Evolutionary conservation across 2,888 invertebrate species (phyloP), one percentile per base, ranked within the genome.

Genomic region (Lithophane ornitopus): DNA sequence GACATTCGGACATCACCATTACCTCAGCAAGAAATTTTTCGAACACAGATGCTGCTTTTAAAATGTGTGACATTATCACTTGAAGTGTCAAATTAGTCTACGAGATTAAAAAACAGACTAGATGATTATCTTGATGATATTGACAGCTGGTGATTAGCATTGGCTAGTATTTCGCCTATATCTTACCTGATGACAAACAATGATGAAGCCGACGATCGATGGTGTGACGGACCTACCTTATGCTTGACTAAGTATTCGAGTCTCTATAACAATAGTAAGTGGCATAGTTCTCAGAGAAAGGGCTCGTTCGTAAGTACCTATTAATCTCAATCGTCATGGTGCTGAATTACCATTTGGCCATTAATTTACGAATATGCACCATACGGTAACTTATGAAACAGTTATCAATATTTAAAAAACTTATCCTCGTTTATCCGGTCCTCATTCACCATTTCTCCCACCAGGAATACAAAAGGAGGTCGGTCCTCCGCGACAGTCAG

Each of bases 381-480:
- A 9, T 63, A 41, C n/a, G 62, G 44, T 46, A 19, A 49, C 19
- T 7, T 2, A 49, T 49, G 19, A 49, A 49, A 19, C 49, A 19
- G 19, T 8, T 19, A 49, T 49, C 8, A 22, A 49, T 49, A 22
- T 49, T 49, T 0, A 6, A 6, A 49, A 49, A 56, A 56, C 46
- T 14, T 28, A 22, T 2, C 26, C 26, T 16, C 8, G 3, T 41
- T 16, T 1, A 28, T 16, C n/a, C 1, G 9, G 26, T 52, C 34
- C 39, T 72, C 3, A 65, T 66, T 59, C 46, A n/a, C 54, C 2
- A 2, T 76, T 76, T 78, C 28, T 72, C 44, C 88, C 88, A 87
- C 83, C 97, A 98, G 98, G 98, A 98, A 93, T 98, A 98, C 96
- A 98, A 98, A 93, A 96, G 98, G 88, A 97, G 98, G 85, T 98